Base-by-base conservation (phyloP, 2,888 invertebrate genomes). In the Dione vanillae region DNA sequence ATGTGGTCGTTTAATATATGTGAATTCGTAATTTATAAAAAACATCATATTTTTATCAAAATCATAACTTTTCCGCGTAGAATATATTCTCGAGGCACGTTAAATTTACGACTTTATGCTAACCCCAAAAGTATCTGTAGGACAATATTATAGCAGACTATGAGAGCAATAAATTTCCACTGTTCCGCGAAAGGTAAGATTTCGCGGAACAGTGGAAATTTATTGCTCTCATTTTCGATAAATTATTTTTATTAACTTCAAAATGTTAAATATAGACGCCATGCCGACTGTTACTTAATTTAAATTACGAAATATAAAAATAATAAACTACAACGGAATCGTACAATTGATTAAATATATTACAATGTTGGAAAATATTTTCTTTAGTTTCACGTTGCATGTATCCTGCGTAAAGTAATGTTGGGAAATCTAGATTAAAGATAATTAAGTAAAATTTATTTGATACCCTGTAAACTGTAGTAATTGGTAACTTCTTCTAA, bases 231-330 rank as follows among this genome's bases (percentile, higher is more conserved):
- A 67, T 67, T n/a, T n/a, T n/a, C n/a, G n/a, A 88, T 91, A 91
- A 91, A 91, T 91, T 90, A 91, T 91, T 90, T 91, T 91, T 91
- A 91, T 91, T 87, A 90, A 91, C 87, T 89, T 86, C 86, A 86
- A 91, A 90, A 90, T 89, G 90, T 90, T 85, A 85, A 83, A 89
- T 89, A 90, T 90, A 89, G 89, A 84, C 81, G 82, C 78, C 79
- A 81, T 82, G 82, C 82, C 85, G 83, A 86, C 65, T 67, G 65
- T 61, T 52, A 68, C 45, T 68, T 68, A 20, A 59, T 59, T 27
- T 67, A 37, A 54, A 45, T n/a, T n/a, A n/a, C n/a, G n/a, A n/a
- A n/a, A n/a, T n/a, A n/a, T n/a, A n/a, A n/a, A n/a, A n/a, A n/a
- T n/a, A n/a, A n/a, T n/a, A n/a, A n/a, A n/a, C n/a, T n/a, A n/a